Percentiles rank a stretch among this genome's conserved stretches.
Conservation (phyloP, 2,888 invertebrate genomes). For the Syrphus vitripennis region DNA sequence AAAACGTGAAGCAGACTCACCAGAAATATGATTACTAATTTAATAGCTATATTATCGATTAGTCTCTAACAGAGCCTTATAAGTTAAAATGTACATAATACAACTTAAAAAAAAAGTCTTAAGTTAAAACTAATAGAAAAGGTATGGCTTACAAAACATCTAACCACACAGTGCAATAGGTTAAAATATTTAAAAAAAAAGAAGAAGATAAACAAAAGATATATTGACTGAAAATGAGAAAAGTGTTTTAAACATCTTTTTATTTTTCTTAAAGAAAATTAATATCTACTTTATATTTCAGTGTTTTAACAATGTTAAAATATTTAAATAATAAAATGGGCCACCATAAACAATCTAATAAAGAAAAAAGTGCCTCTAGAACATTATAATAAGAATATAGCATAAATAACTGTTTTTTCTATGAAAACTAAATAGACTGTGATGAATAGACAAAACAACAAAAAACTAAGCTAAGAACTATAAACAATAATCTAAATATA, state of each 20-base stretch:
- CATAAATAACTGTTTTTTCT: slow-evolving; percentile 14
- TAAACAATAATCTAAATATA: background rate
- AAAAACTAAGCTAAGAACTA: background rate
- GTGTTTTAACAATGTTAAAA: background rate
- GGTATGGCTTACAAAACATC: background rate
- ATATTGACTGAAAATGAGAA: slow-evolving; percentile 44
- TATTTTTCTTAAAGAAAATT: background rate
- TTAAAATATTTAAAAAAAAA: background rate
- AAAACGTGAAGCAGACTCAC: slow-evolving; percentile 79
- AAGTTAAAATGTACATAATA: slow-evolving; percentile 17
- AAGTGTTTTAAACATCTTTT: slow-evolving; percentile 35
- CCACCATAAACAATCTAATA: background rate
- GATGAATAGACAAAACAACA: slow-evolving; percentile 28
- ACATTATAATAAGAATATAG: background rate
- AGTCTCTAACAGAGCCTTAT: background rate
- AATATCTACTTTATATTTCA: background rate
- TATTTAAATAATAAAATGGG: background rate
- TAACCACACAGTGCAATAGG: slow-evolving; percentile 57
- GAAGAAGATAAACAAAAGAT: slow-evolving; percentile 1
- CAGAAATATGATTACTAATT: slow-evolving; percentile 76
- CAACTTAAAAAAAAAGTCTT: background rate
- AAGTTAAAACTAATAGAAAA: background rate
- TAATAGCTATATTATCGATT: background rate
- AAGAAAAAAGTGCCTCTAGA: slow-evolving; percentile 57
- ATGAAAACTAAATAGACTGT: slow-evolving; percentile 55